Evolutionary conservation across 2,888 invertebrate species (phyloP).

Genomic region (Neoitamus cyanurus): DNA sequence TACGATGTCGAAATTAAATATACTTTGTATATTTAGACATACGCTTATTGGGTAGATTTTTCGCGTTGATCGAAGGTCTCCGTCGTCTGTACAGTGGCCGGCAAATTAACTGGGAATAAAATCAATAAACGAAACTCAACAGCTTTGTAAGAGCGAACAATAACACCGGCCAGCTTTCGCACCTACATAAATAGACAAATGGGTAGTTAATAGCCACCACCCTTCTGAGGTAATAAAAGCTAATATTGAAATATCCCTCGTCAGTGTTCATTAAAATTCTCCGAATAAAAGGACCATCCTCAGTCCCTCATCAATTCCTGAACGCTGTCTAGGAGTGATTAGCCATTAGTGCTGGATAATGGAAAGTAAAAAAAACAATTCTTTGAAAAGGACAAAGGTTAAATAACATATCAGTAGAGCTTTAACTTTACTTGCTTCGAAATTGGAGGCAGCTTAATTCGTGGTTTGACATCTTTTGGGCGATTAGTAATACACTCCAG

Average conservation of each 20-base stretch:
- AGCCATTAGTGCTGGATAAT: background rate
- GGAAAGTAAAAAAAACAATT: background rate
- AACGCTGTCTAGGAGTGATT: background rate
- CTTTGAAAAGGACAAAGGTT: background rate
- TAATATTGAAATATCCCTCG: background rate
- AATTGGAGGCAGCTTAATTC: background rate
- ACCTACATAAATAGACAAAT: background rate
- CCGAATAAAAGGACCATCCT: background rate
- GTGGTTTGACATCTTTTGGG: background rate
- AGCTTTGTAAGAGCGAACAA: background rate
- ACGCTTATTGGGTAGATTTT: background rate
- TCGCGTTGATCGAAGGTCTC: background rate
- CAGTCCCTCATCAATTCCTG: background rate
- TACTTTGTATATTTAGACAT: background rate
- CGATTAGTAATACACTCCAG: background rate
- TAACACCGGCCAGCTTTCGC: background rate
- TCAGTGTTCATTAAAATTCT: conserved; percentile 14
- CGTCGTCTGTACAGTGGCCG: background rate
- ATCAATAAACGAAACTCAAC: background rate
- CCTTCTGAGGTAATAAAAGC: background rate
- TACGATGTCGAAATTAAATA: background rate
- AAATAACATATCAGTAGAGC: background rate
- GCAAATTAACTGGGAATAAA: background rate
- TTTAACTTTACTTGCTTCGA: background rate
- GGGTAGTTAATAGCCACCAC: background rate